A percentile compares a stretch with the other conserved stretches of the same genome.
phyloP scores from a whole-genome alignment of 2,113 vertebrate species.

The Bos javanicus region DNA sequence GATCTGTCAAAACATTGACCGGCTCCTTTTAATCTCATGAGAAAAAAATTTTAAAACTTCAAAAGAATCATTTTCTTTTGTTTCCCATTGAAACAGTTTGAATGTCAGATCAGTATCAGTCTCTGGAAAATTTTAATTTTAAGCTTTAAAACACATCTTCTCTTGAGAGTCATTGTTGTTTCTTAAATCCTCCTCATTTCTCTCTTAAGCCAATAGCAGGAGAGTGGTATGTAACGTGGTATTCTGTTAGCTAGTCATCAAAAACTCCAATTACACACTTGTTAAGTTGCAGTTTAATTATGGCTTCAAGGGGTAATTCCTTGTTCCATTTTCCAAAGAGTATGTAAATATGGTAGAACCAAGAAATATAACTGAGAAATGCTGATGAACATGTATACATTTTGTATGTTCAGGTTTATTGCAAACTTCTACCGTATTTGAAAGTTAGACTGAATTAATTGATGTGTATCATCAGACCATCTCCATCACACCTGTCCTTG shows the following conservation, averaged over 20 bases:
- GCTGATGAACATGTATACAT: not conserved
- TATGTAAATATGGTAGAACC: not conserved
- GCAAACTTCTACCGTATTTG: not conserved
- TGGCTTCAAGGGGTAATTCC: not conserved
- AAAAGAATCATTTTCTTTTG: conserved; percentile 17
- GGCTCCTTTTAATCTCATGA: conserved; percentile 23
- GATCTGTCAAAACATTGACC: conserved; percentile 9
- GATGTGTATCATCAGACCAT: not conserved
- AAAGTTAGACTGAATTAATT: not conserved
- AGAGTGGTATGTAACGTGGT: not conserved
- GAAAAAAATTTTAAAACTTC: conserved; percentile 3
- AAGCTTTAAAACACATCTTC: conserved; percentile 4
- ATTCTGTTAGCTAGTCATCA: not conserved
- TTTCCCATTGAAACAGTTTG: conserved; percentile 30
- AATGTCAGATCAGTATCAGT: not conserved
- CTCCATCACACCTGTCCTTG: not conserved
- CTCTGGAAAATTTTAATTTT: conserved; percentile 2
- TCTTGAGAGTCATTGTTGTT: not conserved
- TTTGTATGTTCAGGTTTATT: not conserved
- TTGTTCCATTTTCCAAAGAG: not conserved
- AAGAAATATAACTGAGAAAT: not conserved
- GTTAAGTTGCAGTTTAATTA: not conserved
- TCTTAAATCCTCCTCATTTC: not conserved
- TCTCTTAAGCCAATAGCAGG: not conserved
- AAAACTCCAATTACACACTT: not conserved